Percentiles rank a stretch among this genome's conserved stretches.
Evolutionary conservation across 2,797 vertebrate species (phyloP).

Genomic region (Muscicapa striata): DNA sequence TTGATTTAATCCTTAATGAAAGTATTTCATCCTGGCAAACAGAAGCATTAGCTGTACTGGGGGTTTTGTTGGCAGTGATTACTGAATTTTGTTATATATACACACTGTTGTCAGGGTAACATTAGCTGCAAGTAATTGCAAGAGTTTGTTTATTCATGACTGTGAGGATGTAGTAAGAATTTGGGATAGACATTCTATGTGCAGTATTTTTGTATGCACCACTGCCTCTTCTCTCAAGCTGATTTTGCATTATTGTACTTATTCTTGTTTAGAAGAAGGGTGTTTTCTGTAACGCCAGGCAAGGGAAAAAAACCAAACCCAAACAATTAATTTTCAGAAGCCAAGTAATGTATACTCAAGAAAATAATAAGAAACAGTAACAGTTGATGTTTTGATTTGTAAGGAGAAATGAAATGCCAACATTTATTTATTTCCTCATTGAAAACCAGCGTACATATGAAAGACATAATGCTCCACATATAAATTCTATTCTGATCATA

Average conservation of each 20-base stretch:
- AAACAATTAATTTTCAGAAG: background rate
- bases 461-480: background rate
- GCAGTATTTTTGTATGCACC: background rate
- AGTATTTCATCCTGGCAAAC: conserved; percentile 34
- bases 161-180: conserved; percentile 12
- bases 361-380: background rate
- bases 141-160: conserved; percentile 41
- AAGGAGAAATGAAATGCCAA: background rate
- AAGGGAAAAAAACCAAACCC: background rate
- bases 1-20: conserved; percentile 35
- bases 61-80: conserved; percentile 30
- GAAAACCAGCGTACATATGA: background rate
- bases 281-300: background rate
- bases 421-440: background rate
- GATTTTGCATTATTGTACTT: background rate
- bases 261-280: background rate
- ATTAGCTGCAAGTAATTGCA: conserved; percentile 14
- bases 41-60: background rate
- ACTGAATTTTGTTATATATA: conserved; percentile 42
- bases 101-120: conserved; percentile 48
- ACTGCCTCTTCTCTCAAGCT: background rate
- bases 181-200: background rate
- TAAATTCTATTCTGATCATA: background rate
- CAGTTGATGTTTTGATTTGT: background rate
- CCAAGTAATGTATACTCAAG: background rate